Evolutionary conservation across 2,113 vertebrate species (phyloP).

Genomic region (Tor tambroides): DNA sequence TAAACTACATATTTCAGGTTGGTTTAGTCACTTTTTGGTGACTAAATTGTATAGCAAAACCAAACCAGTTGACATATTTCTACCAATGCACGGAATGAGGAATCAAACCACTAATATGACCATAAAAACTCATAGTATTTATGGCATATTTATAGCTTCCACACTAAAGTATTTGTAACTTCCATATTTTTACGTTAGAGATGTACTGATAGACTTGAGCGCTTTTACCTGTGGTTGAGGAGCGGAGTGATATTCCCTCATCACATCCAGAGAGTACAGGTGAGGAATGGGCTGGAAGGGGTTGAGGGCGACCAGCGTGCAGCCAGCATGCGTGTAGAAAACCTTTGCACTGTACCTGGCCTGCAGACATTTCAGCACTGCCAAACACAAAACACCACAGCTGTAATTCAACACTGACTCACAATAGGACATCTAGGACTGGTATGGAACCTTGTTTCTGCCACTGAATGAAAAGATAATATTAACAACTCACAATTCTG

Average conservation of each 20-base stretch:
- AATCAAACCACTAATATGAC: not conserved
- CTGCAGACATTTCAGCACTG: slow-evolving; percentile 95
- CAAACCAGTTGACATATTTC: not conserved
- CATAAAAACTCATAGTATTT: not conserved
- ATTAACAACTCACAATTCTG: too few species aligned
- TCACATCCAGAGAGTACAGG: slow-evolving; percentile 88
- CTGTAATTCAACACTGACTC: slow-evolving; percentile 42
- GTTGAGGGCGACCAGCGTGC: slow-evolving; percentile 94
- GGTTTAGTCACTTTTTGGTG: not conserved
- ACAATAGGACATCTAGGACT: not conserved
- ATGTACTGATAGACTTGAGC: not conserved
- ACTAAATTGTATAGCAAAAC: not conserved
- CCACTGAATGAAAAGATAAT: not conserved
- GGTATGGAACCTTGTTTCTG: not conserved
- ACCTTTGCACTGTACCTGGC: slow-evolving; percentile 82
- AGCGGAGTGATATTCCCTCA: slow-evolving; percentile 88
- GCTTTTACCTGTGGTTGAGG: slow-evolving; percentile 84
- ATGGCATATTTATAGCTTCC: not conserved
- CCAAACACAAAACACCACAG: slow-evolving; percentile 49
- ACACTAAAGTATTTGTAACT: not conserved
- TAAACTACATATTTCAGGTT: not conserved
- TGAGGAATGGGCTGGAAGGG: slow-evolving; percentile 87
- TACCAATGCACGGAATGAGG: not conserved
- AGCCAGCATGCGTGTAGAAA: slow-evolving; percentile 96
- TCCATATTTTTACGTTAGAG: not conserved